phyloP scores from a whole-genome alignment of 2,797 vertebrate genomes.

The Cottoperca gobio region DNA sequence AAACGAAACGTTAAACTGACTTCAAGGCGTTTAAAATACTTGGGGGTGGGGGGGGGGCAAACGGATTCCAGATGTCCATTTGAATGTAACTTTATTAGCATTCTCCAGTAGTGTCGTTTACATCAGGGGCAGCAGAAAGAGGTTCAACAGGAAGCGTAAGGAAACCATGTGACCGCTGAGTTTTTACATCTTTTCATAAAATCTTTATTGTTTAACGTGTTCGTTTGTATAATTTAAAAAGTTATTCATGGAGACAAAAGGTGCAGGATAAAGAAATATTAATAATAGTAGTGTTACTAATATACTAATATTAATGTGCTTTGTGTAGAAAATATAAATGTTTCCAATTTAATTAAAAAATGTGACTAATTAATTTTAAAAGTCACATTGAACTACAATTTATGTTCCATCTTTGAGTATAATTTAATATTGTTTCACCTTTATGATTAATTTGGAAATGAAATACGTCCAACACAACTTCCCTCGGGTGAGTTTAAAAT shows the following conservation, averaged over 20 bases:
- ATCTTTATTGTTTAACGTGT: not conserved
- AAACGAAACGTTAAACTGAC: too few species aligned
- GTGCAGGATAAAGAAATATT: too few species aligned
- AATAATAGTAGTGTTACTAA: too few species aligned
- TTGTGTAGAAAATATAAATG: too few species aligned
- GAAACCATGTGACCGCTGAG: conserved; percentile 2
- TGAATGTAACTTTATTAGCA: conserved; percentile 29
- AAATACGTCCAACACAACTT: not conserved
- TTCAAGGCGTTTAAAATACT: too few species aligned
- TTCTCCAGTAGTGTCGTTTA: not conserved
- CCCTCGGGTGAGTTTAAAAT: not conserved
- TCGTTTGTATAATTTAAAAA: not conserved
- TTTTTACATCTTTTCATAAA: not conserved
- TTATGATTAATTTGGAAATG: not conserved
- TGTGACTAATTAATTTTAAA: too few species aligned
- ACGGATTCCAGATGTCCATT: not conserved
- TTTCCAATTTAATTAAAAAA: too few species aligned
- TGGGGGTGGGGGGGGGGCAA: too few species aligned
- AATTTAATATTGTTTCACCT: too few species aligned
- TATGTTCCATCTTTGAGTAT: not conserved
- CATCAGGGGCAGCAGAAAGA: conserved; percentile 1
- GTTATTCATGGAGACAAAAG: too few species aligned
- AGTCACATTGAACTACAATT: too few species aligned
- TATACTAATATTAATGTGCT: too few species aligned
- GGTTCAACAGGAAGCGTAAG: not conserved